Evolutionary conservation across 2,113 vertebrate species (phyloP).

Genomic region (Odocoileus virginianus): DNA sequence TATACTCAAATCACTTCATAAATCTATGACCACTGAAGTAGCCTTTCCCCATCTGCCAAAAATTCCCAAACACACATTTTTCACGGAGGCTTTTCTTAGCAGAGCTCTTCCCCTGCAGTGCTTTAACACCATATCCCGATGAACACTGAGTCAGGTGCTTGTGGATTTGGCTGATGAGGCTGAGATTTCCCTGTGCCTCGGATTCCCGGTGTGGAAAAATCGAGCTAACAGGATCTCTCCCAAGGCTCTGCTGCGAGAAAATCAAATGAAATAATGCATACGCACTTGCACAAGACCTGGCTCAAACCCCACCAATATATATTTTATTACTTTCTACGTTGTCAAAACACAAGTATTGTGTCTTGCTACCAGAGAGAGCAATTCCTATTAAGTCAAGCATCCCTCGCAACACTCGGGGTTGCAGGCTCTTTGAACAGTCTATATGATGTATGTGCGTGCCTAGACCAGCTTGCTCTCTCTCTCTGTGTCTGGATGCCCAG

Average conservation of each 20-base stretch:
- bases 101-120: neutral
- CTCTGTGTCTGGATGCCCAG: neutral
- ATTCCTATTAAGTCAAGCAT: neutral
- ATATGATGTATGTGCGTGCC: neutral
- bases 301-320: neutral
- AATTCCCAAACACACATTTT: neutral
- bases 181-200: neutral
- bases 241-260: neutral
- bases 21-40: neutral
- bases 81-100: neutral
- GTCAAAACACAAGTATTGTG: neutral
- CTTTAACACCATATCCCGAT: fast-evolving
- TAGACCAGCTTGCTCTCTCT: neutral
- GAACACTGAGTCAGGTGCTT: neutral
- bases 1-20: neutral
- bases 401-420: neutral
- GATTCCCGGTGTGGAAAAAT: neutral
- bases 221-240: neutral
- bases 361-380: neutral
- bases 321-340: neutral
- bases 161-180: neutral
- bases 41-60: neutral
- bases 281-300: neutral
- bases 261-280: neutral
- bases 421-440: neutral